A percentile compares a stretch with the other conserved stretches of the same genome.
These are phyloP conservation scores for Sylvietta virens DNA, from an alignment of 2,113 vertebrate species.

Conservation along the genomic window DNA sequence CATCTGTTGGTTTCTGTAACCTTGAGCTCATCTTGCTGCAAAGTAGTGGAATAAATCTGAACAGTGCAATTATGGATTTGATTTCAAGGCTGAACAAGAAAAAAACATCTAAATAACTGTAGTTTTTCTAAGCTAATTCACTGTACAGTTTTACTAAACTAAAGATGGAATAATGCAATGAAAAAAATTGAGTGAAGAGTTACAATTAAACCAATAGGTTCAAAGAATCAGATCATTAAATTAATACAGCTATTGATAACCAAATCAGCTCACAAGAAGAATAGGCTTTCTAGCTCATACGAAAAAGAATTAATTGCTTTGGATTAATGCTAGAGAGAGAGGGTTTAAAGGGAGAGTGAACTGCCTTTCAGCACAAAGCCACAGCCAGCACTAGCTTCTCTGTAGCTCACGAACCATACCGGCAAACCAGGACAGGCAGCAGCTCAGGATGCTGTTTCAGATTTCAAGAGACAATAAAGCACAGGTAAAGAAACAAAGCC, in stretches of 20 bases:
- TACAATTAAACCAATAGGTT: constrained; percentile 22
- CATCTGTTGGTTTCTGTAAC: not conserved
- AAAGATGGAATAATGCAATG: not conserved
- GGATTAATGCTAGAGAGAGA: not conserved
- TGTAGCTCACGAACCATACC: not conserved
- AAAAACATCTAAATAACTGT: not conserved
- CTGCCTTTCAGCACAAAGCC: not conserved
- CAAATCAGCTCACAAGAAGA: constrained; percentile 1
- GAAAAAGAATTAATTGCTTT: not conserved
- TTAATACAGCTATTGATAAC: not conserved
- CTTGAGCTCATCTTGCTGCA: not conserved
- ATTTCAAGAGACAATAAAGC: not conserved
- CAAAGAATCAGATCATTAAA: constrained; percentile 8
- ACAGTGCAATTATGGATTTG: not conserved
- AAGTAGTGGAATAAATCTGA: not conserved
- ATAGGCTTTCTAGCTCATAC: not conserved
- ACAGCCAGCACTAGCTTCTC: not conserved
- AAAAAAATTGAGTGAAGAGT: not conserved
- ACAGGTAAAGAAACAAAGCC: not conserved
- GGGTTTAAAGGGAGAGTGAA: not conserved
- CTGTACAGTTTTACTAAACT: not conserved
- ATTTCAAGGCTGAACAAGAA: not conserved
- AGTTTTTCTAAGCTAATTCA: not conserved
- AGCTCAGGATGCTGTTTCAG: not conserved
- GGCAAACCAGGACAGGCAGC: not conserved